Conservation (phyloP, 2,113 vertebrate species). For the Catharus bicknelli region DNA sequence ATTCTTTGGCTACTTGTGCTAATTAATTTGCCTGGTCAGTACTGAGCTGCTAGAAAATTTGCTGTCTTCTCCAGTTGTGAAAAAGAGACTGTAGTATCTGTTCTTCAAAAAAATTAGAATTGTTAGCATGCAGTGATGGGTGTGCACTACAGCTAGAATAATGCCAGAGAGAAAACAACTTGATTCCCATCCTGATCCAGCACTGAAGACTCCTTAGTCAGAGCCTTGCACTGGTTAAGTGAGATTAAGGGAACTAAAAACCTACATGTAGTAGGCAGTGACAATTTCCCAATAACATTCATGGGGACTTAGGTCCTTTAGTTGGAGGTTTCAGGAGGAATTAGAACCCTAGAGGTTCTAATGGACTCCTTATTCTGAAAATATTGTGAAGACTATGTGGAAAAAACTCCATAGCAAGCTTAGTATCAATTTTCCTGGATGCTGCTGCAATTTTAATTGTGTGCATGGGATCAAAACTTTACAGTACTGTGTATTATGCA, state of each 20-base stretch:
- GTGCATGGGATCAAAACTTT: not conserved
- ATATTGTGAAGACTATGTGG: not conserved
- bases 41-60: not conserved
- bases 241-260: not conserved
- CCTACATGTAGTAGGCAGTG: not conserved
- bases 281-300: not conserved
- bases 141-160: not conserved
- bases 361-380: not conserved
- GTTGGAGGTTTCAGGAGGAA: not conserved
- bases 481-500: not conserved
- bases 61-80: not conserved
- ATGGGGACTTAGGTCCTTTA: not conserved
- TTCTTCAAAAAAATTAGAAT: not conserved
- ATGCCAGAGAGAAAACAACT: not conserved
- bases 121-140: not conserved
- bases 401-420: not conserved
- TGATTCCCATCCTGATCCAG: not conserved
- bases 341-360: not conserved
- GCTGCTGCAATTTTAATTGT: not conserved
- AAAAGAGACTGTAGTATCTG: not conserved
- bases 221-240: not conserved
- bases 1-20: not conserved
- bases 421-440: not conserved
- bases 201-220: not conserved
- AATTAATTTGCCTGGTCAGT: not conserved